Conservation (phyloP, 2,113 vertebrate species). For the Struthidea cinerea region DNA sequence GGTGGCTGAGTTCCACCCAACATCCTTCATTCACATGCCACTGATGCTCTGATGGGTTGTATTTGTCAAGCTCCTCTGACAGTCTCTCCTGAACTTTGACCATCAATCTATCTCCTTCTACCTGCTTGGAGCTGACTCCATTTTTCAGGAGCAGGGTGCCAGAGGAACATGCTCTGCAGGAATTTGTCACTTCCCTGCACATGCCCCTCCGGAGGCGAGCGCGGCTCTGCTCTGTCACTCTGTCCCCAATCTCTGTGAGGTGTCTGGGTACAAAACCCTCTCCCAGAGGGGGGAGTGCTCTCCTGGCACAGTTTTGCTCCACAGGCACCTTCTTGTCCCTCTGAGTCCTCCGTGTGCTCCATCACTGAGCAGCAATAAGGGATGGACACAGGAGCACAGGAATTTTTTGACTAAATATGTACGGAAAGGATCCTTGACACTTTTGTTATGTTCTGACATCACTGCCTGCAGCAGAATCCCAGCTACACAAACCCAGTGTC, state of each 20-base stretch:
- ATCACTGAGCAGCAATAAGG: not conserved
- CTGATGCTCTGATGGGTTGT: not conserved
- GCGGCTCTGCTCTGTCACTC: not conserved
- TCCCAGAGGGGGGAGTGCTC: not conserved
- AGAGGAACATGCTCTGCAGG: not conserved
- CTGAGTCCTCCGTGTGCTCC: not conserved
- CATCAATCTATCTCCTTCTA: not conserved
- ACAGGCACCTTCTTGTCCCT: not conserved
- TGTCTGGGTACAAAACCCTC: not conserved
- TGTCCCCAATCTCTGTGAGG: not conserved
- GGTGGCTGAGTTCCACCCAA: not conserved
- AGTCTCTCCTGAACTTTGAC: not conserved
- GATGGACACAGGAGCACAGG: not conserved
- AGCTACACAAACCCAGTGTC: not conserved
- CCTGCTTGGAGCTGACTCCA: not conserved
- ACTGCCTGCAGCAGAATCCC: not conserved
- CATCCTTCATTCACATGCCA: not conserved
- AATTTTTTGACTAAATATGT: not conserved
- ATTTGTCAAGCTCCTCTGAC: not conserved
- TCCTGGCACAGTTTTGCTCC: not conserved
- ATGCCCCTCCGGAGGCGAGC: fast-evolving
- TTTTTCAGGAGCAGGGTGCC: not conserved
- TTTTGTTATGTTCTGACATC: not conserved
- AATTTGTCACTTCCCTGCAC: not conserved
- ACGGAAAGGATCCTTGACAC: not conserved